A percentile compares a stretch with the other conserved stretches of the same genome.
phyloP scores from a whole-genome alignment of 2,888 invertebrate genomes.

The Diachrysia chrysitis region DNA sequence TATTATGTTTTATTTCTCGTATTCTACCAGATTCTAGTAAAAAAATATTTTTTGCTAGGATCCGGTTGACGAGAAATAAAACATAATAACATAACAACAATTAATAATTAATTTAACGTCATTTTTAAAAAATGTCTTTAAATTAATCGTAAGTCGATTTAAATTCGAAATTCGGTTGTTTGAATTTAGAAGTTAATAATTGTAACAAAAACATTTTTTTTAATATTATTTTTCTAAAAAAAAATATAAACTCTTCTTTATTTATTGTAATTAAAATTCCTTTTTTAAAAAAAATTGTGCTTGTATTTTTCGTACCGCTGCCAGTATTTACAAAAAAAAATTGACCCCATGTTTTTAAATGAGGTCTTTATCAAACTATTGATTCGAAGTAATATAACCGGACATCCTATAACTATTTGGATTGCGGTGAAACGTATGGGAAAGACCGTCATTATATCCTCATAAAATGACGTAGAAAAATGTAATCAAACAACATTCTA shows the following conservation, averaged over 20 bases:
- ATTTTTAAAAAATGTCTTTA: conserved; percentile 33
- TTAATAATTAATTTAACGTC: too few species aligned
- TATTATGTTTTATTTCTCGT: conserved; percentile 14
- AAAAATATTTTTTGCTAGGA: too few species aligned
- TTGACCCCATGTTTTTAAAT: too few species aligned
- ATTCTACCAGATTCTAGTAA: conserved; percentile 33
- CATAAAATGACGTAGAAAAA: background rate
- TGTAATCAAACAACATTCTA: background rate
- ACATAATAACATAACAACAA: too few species aligned
- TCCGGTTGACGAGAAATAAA: too few species aligned
- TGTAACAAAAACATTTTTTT: too few species aligned
- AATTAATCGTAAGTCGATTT: conserved; percentile 34
- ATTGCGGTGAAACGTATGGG: conserved; percentile 19
- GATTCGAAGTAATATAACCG: conserved; percentile 28
- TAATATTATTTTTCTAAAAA: too few species aligned
- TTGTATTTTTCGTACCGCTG: background rate
- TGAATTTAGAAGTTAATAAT: conserved; percentile 9
- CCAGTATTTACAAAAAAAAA: too few species aligned
- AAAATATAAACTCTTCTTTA: too few species aligned
- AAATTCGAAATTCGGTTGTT: conserved; percentile 19
- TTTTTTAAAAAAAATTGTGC: background rate
- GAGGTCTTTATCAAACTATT: background rate
- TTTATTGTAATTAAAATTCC: too few species aligned
- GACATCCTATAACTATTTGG: conserved; percentile 29
- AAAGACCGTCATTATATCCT: conserved; percentile 17